These are phyloP conservation scores for Lasioglossum marginatum DNA, from an alignment of 2,888 invertebrate genomes.

Conservation along the genomic window DNA sequence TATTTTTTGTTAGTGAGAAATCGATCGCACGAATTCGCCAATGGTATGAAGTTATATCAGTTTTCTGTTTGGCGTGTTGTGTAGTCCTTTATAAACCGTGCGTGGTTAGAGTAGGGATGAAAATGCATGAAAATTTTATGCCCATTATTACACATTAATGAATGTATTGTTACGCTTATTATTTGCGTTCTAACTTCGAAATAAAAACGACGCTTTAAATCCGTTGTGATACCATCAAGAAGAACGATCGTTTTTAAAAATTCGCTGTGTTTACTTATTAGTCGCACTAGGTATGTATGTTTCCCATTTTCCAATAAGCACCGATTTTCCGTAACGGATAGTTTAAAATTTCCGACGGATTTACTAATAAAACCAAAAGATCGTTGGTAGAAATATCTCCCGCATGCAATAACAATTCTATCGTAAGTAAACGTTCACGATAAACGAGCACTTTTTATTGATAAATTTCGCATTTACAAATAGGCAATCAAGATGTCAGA, in stretches of 20 bases:
- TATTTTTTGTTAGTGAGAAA: constrained; percentile 30
- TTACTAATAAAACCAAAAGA: neutral
- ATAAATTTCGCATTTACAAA: constrained; percentile 15
- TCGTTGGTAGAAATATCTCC: neutral
- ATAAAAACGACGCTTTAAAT: constrained; percentile 11
- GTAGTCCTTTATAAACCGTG: constrained; percentile 22
- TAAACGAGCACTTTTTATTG: constrained; percentile 3
- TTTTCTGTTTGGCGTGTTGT: constrained; percentile 32
- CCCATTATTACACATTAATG: constrained; percentile 25
- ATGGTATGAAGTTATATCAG: constrained; percentile 27
- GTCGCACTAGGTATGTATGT: constrained; percentile 44
- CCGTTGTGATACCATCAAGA: neutral
- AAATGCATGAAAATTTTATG: constrained; percentile 39
- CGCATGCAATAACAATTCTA: neutral
- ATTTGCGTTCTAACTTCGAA: constrained; percentile 11
- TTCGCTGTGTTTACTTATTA: constrained; percentile 22
- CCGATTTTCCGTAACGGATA: neutral
- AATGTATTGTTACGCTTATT: constrained; percentile 3
- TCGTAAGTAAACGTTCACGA: neutral
- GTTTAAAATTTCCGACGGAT: neutral
- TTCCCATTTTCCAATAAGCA: neutral
- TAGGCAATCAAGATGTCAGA: constrained; percentile 77
- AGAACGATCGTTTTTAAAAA: constrained; percentile 4
- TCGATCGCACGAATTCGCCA: constrained; percentile 27
- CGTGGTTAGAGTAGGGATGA: constrained; percentile 41